Evolutionary conservation across 1,140 invertebrate species (phyloP).

Genomic region (Drosophila burlai): DNA sequence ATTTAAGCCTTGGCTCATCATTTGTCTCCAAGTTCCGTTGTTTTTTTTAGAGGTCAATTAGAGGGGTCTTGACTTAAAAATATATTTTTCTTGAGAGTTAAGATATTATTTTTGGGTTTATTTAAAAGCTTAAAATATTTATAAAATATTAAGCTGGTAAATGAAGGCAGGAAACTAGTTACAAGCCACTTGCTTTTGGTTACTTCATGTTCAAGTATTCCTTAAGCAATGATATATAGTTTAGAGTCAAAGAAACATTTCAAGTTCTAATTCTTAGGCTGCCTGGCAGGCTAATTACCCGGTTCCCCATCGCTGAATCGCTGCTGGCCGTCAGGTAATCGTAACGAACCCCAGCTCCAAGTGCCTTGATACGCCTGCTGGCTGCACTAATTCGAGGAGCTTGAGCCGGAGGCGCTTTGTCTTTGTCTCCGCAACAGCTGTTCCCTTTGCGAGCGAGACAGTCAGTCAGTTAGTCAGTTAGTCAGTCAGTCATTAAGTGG

Average conservation of each 20-base stretch:
- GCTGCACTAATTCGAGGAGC: constrained; percentile 66
- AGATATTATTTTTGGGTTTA: neutral
- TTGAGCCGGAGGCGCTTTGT: constrained; percentile 46
- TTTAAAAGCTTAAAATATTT: too few species aligned
- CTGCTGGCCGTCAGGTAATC: constrained; percentile 22
- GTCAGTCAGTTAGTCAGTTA: neutral
- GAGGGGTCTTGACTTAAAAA: neutral
- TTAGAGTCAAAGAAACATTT: constrained; percentile 14
- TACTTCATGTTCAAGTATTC: too few species aligned
- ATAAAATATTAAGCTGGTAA: too few species aligned
- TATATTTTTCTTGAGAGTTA: neutral
- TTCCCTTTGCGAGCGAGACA: constrained; percentile 20
- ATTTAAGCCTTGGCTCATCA: neutral
- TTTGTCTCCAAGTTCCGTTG: constrained; percentile 18
- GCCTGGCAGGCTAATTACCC: constrained; percentile 40
- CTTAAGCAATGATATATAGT: neutral
- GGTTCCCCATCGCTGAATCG: constrained; percentile 42
- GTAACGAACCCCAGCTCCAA: constrained; percentile 25
- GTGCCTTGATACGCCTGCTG: constrained; percentile 68
- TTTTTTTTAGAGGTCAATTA: constrained; percentile 1
- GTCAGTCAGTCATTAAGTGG: constrained; percentile 24
- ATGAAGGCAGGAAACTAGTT: too few species aligned
- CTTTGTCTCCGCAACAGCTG: constrained; percentile 65
- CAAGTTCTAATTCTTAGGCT: constrained; percentile 20
- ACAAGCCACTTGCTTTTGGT: too few species aligned